Evolutionary conservation across 2,113 vertebrate genomes (phyloP).

Genomic region (Etheostoma cragini): DNA sequence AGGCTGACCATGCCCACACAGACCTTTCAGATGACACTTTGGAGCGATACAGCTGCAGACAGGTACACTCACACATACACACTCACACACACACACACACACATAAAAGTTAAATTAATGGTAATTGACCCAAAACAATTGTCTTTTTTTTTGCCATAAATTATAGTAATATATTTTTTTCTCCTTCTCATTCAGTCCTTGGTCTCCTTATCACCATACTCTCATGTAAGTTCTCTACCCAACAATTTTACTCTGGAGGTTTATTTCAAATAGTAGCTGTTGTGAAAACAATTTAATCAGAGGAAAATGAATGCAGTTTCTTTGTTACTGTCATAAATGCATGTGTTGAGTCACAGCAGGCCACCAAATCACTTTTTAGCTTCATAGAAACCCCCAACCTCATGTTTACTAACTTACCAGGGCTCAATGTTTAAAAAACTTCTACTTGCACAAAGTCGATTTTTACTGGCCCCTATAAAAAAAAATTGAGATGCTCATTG

Average conservation of each 20-base stretch:
- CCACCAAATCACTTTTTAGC: not conserved
- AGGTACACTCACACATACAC: constrained; percentile 81
- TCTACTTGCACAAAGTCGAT: too few relatives aligned
- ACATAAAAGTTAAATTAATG: constrained; percentile 35
- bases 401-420: not conserved
- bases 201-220: constrained; percentile 91
- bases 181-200: constrained; percentile 84
- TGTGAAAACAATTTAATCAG: not conserved
- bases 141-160: not conserved
- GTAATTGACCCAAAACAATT: not conserved
- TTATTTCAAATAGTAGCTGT: not conserved
- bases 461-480: too few relatives aligned
- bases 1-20: constrained; percentile 92
- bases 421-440: too few relatives aligned
- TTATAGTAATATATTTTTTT: not conserved
- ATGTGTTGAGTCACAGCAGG: not conserved
- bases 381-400: not conserved
- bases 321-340: not conserved
- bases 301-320: not conserved
- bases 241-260: not conserved
- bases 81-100: constrained; percentile 1
- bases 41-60: constrained; percentile 92
- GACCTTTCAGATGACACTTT: constrained; percentile 88
- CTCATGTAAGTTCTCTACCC: constrained; percentile 87
- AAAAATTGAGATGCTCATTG: too few relatives aligned